Base-by-base conservation (phyloP, 2,797 vertebrate genomes). In the Neosilurus mollespiculum region DNA sequence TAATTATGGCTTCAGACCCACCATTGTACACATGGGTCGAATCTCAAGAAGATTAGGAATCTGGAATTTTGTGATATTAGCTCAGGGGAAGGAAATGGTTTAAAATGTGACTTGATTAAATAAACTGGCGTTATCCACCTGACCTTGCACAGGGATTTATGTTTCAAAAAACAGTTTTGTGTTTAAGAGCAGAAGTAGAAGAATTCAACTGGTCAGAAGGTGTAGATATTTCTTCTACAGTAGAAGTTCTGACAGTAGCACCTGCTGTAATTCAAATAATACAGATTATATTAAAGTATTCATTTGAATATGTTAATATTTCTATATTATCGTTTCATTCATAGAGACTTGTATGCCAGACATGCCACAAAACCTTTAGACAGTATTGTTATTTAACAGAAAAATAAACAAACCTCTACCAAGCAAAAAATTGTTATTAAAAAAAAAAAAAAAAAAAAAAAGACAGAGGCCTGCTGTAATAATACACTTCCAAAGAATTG, bases 1-100 rank as follows among this genome's bases (percentile, higher is more conserved):
- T 77, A 81, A 78, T 81, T 64, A 49, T n/a, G 8, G 5, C 20
- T 62, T 43, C 64, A 81, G 64, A 64, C 34, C 49, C 72, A 72
- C 62, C 30, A 51, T 76, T 14, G 61, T 34, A 81, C 43, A 81
- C 18, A n/a, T 30, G 30, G 73, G 65, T 81, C 24, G 49, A 70
- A 81, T 71, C 58, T 85, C 16, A n/a, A 58, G 4, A 49, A 58
- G 37, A 59, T 61, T 12, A 59, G 51, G 0, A 54, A 18, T 30
- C 7, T 59, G 12, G 14, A 24, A 37, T 14, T n/a, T 18, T 9
- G n/a, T 12, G 43, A 9, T 20, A 8, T n/a, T 10, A 43, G 34
- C 34, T n/a, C n/a, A 59, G 53, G 49, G n/a, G 26, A 58, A 53
- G n/a, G 34, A 76, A 76, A 14, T 72, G 70, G 24, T 26, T 54